Conservation (phyloP, 2,797 vertebrate species). For the Brachyalestes nurse region DNA sequence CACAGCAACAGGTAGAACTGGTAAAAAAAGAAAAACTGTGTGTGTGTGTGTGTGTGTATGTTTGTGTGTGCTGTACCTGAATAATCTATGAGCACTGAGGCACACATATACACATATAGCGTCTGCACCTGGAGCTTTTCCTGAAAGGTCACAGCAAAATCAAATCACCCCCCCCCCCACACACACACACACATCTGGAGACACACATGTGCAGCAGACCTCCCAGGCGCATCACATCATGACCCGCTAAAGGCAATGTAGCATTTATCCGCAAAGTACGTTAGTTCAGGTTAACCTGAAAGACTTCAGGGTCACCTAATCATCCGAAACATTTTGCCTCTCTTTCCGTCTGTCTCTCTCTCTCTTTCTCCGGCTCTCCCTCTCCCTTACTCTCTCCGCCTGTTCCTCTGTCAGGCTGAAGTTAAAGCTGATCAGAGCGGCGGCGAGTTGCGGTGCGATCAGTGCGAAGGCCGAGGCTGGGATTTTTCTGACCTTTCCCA, state of each 20-base stretch:
- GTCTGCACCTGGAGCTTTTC: constrained; percentile 68
- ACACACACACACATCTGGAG: neutral
- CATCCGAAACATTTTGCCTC: constrained; percentile 25
- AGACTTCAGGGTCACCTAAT: constrained; percentile 37
- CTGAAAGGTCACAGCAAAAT: constrained; percentile 69
- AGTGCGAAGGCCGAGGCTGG: constrained; percentile 38
- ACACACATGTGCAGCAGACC: constrained; percentile 1
- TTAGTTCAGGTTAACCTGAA: constrained; percentile 42
- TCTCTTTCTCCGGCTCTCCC: constrained; percentile 18
- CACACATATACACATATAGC: constrained; percentile 67
- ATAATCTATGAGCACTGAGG: constrained; percentile 72
- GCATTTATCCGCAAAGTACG: constrained; percentile 27
- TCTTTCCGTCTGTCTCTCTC: constrained; percentile 25
- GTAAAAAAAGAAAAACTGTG: neutral
- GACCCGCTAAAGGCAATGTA: constrained; percentile 18
- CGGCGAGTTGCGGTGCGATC: constrained; percentile 46
- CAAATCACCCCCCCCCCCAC: constrained; percentile 14
- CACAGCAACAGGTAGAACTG: too few species aligned
- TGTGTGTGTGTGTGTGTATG: constrained; percentile 29
- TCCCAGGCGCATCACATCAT: constrained; percentile 3
- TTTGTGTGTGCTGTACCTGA: constrained; percentile 40
- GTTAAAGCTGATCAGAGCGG: constrained; percentile 62
- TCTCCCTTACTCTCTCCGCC: neutral
- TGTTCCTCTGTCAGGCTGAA: constrained; percentile 22
- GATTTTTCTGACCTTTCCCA: constrained; percentile 56